Evolutionary conservation across 2,888 invertebrate genomes (phyloP), one percentile per base, ranked within the genome.

Genomic region (Molorchus minor): DNA sequence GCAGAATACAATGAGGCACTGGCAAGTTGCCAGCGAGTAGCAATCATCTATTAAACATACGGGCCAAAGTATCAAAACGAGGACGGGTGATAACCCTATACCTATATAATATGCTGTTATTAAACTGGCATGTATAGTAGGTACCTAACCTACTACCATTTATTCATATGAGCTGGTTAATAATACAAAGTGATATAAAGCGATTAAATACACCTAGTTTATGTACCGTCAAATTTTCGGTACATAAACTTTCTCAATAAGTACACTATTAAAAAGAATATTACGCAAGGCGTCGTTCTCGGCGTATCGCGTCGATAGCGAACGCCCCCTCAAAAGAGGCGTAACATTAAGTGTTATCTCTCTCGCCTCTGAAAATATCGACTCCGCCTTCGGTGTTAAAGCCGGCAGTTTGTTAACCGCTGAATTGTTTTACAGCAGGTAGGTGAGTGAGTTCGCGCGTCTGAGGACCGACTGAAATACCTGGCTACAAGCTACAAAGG

Each of bases 381-480:
- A 72, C 78, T 67, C 78, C 79, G 75, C 79, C 78, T 74, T 73
- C 72, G 68, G 72, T 68, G 77, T 78, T 77, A 76, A 75, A 74
- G 76, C 72, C 77, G 75, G 75, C 77, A 77, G 78, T 79, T 78
- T 79, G 77, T 78, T 78, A 79, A 77, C 76, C 77, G 76, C 83
- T 71, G 75, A 74, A 79, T 78, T 77, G 76, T 77, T 76, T 77
- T 75, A 77, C 73, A 75, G 74, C 77, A 77, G 77, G 76, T 77
- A 75, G 75, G 77, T 74, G 73, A 82, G 80, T 80, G 83, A 80
- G 83, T 77, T 82, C 82, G 83, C 81, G 82, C 81, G 82, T 79
- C 79, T 78, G 79, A 78, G 77, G 76, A 72, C 73, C 63, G 71
- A 72, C 78, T 79, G 66, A 71, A 72, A 75, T 74, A 71, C 71